Evolutionary conservation across 92 coral and sea anemone genomes (phyloP), one percentile per base, ranked within the genome.

Genomic region (Epizoanthus ramosus): DNA sequence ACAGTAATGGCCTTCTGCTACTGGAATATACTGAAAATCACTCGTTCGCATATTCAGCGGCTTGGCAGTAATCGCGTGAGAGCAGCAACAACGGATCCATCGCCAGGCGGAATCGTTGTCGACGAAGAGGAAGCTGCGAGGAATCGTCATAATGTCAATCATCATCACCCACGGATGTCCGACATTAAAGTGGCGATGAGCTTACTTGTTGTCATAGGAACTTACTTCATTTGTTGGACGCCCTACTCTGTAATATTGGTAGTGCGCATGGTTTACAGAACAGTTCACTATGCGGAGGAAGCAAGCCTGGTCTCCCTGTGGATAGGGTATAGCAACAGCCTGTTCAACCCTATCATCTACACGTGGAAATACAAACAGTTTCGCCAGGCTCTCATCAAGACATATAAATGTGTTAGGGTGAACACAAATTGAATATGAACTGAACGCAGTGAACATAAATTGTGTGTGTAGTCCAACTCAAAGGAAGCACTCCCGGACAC

Each of bases 361-460:
- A 84, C 93, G 1, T 87, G 91, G 91, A 90, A 90, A 19, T 90
- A 90, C 83, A 87, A 71, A n/a, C 87, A 84, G 64, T 90, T 90
- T 33, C 73, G 93, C 39, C 43, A 47, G n/a, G 89, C 93, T n/a
- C 84, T 84, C 31, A 28, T 28, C 31, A 28, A 28, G 31, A 28
- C 31, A 28, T 28, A 28, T 28, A 28, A 28, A 28, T 28, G 31
- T 28, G 31, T 28, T 28, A 0, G 31, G 31, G 31, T 28, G 31
- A 28, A 28, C 31, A 28, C 31, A 28, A 28, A 28, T 28, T 28
- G 31, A 28, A 28, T 28, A 28, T 28, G 31, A 28, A 28, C 31
- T 28, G 31, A 28, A 28, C 31, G 31, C 31, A 28, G 31, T 28
- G 31, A 28, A 28, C 31, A 28, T 28, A 28, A 28, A 28, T 28